phyloP scores from a whole-genome alignment of 2,113 vertebrate species.

The Pygoscelis adeliae region DNA sequence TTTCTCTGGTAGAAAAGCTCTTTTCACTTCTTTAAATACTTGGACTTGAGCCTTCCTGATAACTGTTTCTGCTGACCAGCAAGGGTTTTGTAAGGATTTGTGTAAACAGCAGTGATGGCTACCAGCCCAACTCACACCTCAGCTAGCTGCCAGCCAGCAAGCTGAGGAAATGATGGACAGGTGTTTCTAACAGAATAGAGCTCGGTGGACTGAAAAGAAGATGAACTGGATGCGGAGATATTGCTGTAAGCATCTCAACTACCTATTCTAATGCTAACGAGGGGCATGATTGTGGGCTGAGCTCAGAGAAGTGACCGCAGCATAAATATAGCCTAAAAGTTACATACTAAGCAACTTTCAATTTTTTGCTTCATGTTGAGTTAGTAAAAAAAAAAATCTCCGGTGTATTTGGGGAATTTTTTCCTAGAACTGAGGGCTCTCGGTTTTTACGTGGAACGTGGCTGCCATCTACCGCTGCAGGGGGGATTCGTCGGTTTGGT shows the following conservation, averaged over 20 bases:
- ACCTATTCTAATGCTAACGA: not conserved
- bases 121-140: not conserved
- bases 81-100: not conserved
- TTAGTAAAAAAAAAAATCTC: not conserved
- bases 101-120: not conserved
- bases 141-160: not conserved
- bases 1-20: not conserved
- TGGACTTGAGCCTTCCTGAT: not conserved
- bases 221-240: not conserved
- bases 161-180: not conserved
- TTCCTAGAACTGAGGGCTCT: too few relatives aligned
- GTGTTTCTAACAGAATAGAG: not conserved
- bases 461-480: constrained; percentile 34
- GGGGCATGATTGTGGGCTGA: not conserved
- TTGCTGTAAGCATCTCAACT: not conserved
- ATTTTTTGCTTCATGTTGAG: not conserved
- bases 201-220: not conserved
- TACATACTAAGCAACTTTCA: not conserved
- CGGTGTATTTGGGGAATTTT: not conserved
- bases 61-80: not conserved
- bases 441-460: not conserved
- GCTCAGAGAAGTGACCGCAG: not conserved
- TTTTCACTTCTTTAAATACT: not conserved
- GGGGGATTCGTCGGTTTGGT: rapidly evolving
- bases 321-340: not conserved